Conservation (phyloP, 1,140 invertebrate genomes). For the Steinernema feltiae region DNA sequence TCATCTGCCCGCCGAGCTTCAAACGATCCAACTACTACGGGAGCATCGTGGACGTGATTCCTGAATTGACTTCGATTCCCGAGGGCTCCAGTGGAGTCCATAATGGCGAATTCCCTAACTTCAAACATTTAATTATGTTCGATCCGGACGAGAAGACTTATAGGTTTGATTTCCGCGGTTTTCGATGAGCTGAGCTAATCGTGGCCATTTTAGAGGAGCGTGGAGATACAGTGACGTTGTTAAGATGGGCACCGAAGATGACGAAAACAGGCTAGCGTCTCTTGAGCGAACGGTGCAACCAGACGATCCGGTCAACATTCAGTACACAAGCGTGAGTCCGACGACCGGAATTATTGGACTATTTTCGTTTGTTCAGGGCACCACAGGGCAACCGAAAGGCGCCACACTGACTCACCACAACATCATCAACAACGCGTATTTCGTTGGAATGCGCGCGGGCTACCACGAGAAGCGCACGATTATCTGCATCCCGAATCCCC, state of each 20-base stretch:
- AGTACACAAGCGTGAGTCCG: constrained; percentile 49
- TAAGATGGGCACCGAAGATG: constrained; percentile 57
- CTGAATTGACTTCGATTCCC: constrained; percentile 39
- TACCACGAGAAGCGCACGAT: constrained; percentile 60
- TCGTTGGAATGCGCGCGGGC: constrained; percentile 65
- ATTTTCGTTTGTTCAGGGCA: constrained; percentile 64
- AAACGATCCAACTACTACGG: constrained; percentile 52
- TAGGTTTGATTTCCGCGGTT: neutral
- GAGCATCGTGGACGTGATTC: constrained; percentile 43
- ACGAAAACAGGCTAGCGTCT: constrained; percentile 59
- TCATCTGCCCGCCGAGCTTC: constrained; percentile 45
- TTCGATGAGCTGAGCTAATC: no score
- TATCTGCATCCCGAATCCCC: constrained; percentile 71
- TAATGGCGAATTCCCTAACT: constrained; percentile 47
- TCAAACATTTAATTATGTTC: constrained; percentile 56
- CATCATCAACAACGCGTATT: constrained; percentile 77
- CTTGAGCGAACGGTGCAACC: constrained; percentile 60
- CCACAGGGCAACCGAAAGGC: constrained; percentile 81
- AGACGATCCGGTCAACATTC: constrained; percentile 56
- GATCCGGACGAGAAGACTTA: constrained; percentile 39
- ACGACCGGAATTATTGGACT: neutral
- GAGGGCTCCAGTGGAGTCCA: constrained; percentile 42
- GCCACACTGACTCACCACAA: constrained; percentile 74
- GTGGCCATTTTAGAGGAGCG: constrained; percentile 52
- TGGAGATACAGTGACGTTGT: constrained; percentile 53